Evolutionary conservation across 2,113 vertebrate species (phyloP).

Genomic region (Balaenoptera acutorostrata): DNA sequence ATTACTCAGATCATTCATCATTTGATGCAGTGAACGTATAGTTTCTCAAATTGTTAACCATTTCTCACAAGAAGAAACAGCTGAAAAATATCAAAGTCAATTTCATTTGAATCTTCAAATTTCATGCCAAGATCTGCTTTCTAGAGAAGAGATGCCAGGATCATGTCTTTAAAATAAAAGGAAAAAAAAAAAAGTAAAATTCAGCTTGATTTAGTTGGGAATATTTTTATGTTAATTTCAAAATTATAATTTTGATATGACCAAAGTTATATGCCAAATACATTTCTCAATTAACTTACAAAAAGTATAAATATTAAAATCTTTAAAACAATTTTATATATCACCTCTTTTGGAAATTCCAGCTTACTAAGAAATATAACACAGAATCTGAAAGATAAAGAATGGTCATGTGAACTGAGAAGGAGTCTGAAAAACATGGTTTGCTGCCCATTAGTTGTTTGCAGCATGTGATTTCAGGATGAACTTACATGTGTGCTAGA

Average conservation of each 20-base stretch:
- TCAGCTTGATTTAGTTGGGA: background rate
- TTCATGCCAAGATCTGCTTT: background rate
- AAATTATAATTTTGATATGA: slow-evolving; percentile 7
- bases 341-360: background rate
- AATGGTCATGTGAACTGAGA: background rate
- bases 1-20: slow-evolving; percentile 3
- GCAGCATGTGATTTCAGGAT: background rate
- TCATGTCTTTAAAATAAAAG: background rate
- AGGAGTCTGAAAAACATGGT: background rate
- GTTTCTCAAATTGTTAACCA: background rate
- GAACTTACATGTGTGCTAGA: background rate
- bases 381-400: background rate
- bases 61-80: background rate
- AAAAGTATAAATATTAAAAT: background rate
- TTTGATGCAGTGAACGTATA: background rate
- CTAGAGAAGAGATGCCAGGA: background rate
- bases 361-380: background rate
- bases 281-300: background rate
- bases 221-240: background rate
- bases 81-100: background rate
- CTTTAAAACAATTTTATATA: background rate
- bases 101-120: background rate
- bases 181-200: background rate
- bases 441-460: background rate
- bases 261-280: background rate